Percentiles rank a stretch among this genome's conserved stretches.
Conservation (phyloP, 2,888 invertebrate genomes). For the Anthophora plumipes region DNA sequence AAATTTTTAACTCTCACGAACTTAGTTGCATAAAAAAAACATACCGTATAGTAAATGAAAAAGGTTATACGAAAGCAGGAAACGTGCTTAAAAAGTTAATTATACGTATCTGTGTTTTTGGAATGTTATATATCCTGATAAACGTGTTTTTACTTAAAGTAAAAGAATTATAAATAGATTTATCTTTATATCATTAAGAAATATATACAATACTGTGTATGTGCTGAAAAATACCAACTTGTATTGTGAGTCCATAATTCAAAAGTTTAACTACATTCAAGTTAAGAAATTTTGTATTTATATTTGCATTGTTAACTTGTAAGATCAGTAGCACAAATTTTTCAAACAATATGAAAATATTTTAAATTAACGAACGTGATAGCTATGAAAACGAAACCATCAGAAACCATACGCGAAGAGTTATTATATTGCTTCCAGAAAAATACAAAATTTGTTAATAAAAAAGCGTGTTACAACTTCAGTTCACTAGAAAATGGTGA, state of each 20-base stretch:
- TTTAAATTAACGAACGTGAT: not conserved
- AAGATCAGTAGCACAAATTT: not conserved
- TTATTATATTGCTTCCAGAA: not conserved
- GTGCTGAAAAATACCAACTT: slow-evolving; percentile 68
- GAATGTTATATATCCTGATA: not conserved
- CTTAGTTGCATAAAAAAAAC: not conserved
- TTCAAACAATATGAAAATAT: not conserved
- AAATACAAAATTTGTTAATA: slow-evolving; percentile 3
- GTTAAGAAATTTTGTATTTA: not conserved
- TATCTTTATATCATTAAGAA: slow-evolving; percentile 9
- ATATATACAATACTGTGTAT: not conserved
- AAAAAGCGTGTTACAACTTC: not conserved
- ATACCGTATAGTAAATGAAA: not conserved
- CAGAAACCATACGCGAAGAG: not conserved
- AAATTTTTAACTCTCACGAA: not conserved
- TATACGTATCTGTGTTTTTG: not conserved
- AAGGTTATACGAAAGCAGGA: slow-evolving; percentile 43
- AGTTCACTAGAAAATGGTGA: too few species aligned
- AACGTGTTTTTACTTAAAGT: not conserved
- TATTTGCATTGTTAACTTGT: not conserved
- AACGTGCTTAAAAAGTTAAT: not conserved
- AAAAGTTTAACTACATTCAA: slow-evolving; percentile 11
- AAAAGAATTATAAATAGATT: not conserved
- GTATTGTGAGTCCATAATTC: slow-evolving; percentile 75
- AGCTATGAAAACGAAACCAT: not conserved